A percentile compares a stretch with the other conserved stretches of the same genome.
These are phyloP conservation scores for Watsonalla binaria DNA, from an alignment of 2,888 invertebrate genomes.

Conservation along the genomic window DNA sequence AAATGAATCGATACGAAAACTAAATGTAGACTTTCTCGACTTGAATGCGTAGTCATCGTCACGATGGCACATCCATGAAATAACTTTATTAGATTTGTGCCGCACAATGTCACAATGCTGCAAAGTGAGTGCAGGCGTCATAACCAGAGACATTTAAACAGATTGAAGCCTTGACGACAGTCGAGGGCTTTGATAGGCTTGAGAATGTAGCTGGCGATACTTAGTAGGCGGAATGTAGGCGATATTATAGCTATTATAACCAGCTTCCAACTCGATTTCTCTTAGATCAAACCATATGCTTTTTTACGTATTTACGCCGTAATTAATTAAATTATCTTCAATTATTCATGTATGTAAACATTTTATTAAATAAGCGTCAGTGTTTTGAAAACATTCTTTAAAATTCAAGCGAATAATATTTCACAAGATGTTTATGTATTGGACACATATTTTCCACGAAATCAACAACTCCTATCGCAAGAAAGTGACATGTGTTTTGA, in stretches of 20 bases:
- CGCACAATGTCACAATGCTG: neutral
- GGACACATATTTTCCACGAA: neutral
- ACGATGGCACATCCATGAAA: no score
- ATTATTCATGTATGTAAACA: no score
- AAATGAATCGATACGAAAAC: no score
- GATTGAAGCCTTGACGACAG: constrained; percentile 19
- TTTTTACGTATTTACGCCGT: no score
- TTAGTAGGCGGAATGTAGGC: constrained; percentile 52
- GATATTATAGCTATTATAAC: constrained; percentile 27
- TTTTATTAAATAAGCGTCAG: no score
- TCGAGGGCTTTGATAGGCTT: constrained; percentile 9
- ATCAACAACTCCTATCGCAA: constrained; percentile 12
- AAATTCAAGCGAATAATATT: neutral
- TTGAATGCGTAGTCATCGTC: no score
- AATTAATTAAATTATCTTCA: no score
- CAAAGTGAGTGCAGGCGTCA: constrained; percentile 8
- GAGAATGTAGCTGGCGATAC: constrained; percentile 11
- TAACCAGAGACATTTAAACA: constrained; percentile 11
- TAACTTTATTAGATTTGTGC: no score
- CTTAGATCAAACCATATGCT: constrained; percentile 5
- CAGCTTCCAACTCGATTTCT: constrained; percentile 34
- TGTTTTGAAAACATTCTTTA: no score
- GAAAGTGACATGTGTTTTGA: constrained; percentile 22
- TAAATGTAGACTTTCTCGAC: no score
- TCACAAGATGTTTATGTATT: constrained; percentile 1